Base-by-base conservation (phyloP, 2,888 invertebrate genomes). In the Andrena camellia region DNA sequence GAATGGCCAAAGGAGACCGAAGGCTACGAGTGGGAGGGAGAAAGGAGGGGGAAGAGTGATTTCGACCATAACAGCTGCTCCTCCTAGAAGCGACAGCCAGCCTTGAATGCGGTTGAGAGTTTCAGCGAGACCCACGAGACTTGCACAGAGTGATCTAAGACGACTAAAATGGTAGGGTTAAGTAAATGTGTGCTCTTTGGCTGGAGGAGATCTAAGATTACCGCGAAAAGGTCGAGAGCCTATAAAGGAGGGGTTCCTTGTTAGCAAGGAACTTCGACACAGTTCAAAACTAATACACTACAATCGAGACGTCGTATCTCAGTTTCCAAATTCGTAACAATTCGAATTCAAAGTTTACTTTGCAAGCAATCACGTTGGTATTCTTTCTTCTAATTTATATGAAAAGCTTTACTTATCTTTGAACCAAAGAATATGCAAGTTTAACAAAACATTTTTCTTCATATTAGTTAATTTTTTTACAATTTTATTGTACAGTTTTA, bases 31-130 rank as follows among this genome's bases (percentile, higher is more conserved):
- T 7, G 42, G 35, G 59, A 60, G 81, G 66, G 83, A 80, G 84
- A 81, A 70, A 69, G 87, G 81, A 72, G 70, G 85, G 87, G 85
- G 86, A 81, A 88, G 88, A 89, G 89, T 90, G 90, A 90, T 90
- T 89, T 88, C 86, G 86, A 86, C 88, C 87, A 90, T 90, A 90
- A 90, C 90, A 90, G 87, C 89, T 88, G 90, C 86, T 86, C 77
- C 87, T 83, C 79, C 67, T 81, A 79, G 86, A 81, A 80, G 82
- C 81, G 85, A 86, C 85, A 81, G 81, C 73, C 54, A 86, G 81
- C 31, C 71, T 78, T 79, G 87, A 87, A 82, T 84, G 86, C 86
- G 80, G 78, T 78, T 70, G 75, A 70, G 80, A 87, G 87, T 82
- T 88, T 81, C 81, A 82, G 60, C 76, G 75, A 74, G 79, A 84